These are phyloP conservation scores for Eleginops maclovinus DNA, from an alignment of 2,113 vertebrate genomes.

Conservation along the genomic window DNA sequence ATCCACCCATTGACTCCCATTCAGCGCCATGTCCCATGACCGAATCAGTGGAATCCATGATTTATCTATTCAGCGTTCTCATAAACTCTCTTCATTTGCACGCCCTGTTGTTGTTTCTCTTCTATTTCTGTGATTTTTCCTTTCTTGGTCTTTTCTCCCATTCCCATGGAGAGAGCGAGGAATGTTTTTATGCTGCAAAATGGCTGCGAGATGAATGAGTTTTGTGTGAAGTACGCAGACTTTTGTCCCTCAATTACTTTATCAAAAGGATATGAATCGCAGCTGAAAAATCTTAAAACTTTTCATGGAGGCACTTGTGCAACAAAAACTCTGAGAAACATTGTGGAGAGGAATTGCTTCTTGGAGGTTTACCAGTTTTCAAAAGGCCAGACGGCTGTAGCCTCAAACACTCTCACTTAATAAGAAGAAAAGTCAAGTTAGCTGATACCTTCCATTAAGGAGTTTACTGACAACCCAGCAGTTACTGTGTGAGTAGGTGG, in stretches of 20 bases:
- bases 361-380: constrained; percentile 43
- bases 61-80: constrained; percentile 68
- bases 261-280: constrained; percentile 64
- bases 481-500: constrained; percentile 52
- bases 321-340: constrained; percentile 37
- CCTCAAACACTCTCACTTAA: constrained; percentile 34
- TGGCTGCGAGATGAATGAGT: constrained; percentile 72
- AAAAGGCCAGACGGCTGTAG: constrained; percentile 34
- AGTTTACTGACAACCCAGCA: constrained; percentile 46
- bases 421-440: constrained; percentile 37
- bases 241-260: constrained; percentile 61
- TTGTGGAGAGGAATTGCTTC: constrained; percentile 40
- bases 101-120: constrained; percentile 64
- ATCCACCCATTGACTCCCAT: constrained; percentile 60
- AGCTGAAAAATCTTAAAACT: constrained; percentile 55
- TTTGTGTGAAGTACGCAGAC: constrained; percentile 60
- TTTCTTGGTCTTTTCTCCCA: constrained; percentile 53
- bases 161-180: constrained; percentile 72
- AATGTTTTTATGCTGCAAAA: constrained; percentile 78
- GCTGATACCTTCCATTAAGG: constrained; percentile 43
- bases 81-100: constrained; percentile 67
- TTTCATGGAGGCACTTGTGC: constrained; percentile 37
- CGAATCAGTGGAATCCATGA: constrained; percentile 73
- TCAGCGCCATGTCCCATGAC: constrained; percentile 69
- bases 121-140: constrained; percentile 53